phyloP scores from a whole-genome alignment of 2,888 invertebrate species.

The Cantharis nigra region DNA sequence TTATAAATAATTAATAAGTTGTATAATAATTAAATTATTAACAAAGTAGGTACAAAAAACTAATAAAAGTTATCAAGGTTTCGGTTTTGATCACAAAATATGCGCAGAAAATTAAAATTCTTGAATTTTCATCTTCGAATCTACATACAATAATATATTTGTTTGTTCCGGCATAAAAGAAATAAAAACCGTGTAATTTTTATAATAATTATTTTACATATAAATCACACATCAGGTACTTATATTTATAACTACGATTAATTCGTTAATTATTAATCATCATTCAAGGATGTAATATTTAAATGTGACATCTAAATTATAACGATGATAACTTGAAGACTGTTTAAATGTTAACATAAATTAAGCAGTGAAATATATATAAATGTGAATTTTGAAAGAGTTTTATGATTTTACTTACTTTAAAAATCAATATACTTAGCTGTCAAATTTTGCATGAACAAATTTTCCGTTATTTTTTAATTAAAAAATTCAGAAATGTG shows the following conservation, averaged over 20 bases:
- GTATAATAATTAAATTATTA: not conserved
- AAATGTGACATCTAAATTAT: not conserved
- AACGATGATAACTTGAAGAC: not conserved
- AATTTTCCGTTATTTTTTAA: not conserved
- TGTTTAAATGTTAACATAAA: too few relatives aligned
- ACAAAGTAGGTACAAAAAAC: not conserved
- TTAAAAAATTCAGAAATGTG: not conserved
- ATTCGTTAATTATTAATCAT: not conserved
- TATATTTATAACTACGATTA: not conserved
- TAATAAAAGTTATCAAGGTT: not conserved
- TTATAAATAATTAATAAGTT: not conserved
- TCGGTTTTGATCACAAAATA: not conserved
- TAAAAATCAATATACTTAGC: not conserved
- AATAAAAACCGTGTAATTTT: not conserved
- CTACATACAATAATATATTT: not conserved
- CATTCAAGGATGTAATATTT: not conserved
- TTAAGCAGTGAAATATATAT: not conserved
- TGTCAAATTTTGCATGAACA: not conserved
- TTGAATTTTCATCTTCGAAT: not conserved
- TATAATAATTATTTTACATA: not conserved
- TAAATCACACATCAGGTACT: not conserved
- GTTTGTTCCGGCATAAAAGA: not conserved
- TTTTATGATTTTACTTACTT: not conserved
- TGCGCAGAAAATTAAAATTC: not conserved
- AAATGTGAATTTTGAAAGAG: not conserved